Base-by-base conservation (phyloP, 2,888 invertebrate genomes). In the Mythimna lalbum region DNA sequence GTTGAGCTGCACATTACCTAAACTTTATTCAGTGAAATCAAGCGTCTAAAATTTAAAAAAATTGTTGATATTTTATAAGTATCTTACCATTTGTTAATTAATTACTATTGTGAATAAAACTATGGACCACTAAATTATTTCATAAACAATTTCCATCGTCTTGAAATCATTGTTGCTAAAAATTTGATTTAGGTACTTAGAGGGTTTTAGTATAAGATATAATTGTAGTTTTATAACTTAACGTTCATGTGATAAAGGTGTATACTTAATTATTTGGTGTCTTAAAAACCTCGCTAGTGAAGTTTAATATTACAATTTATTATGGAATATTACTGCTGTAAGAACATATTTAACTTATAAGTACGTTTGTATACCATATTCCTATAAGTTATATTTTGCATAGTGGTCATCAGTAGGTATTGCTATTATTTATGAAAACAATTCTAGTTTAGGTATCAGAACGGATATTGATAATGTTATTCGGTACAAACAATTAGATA, bases 351-450 rank as follows among this genome's bases (percentile, higher is more conserved):
- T 77, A 82, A 83, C 65, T 75, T 74, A 59, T 84, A 83, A 76
- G 69, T 82, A 75, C 66, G 72, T 76, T 75, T 76, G 69, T 82
- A 64, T 80, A 73, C 73, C 74, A 74, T 80, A 75, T 76, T 81
- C 72, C 64, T 78, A 76, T 76, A 87, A 63, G 72, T 81, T 78
- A 74, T 81, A 85, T 78, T 81, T 80, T 81, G 73, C 78, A 81
- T 86, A 81, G 77, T 84, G 85, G 82, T 84, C 82, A 90, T 88
- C 91, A 91, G 90, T n/a, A n/a, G n/a, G n/a, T 91, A 91, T 91
- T 91, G 86, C 87, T 88, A 86, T 68, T 88, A 88, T 88, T 89
- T 89, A 88, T 86, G 86, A 82, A 83, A 80, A 80, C 68, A 74
- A 85, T 76, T 71, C 4, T 82, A 87, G 81, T 76, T 74, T 85